A percentile compares a stretch with the other conserved stretches of the same genome.
Conservation (phyloP, 2,113 vertebrate genomes). For the Ceratotherium simum region DNA sequence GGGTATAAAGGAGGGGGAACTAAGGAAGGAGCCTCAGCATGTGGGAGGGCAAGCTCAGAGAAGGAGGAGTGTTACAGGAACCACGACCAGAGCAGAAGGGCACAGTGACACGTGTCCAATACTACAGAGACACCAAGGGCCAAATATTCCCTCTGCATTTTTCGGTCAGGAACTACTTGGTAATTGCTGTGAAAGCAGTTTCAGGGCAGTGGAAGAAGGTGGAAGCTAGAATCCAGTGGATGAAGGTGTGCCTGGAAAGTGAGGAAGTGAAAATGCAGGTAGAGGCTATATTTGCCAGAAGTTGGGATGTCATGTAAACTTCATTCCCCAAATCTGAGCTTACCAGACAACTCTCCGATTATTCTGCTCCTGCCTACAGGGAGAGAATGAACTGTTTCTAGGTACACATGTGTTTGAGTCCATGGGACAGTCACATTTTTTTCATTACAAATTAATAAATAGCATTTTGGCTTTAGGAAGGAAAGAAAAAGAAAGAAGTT, state of each 20-base stretch:
- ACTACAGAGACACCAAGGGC: not conserved
- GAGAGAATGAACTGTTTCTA: not conserved
- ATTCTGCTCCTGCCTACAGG: not conserved
- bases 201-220: not conserved
- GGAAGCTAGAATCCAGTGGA: not conserved
- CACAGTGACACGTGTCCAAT: not conserved
- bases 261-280: not conserved
- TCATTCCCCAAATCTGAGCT: not conserved
- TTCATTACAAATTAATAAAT: slow-evolving; percentile 32
- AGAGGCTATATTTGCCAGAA: not conserved
- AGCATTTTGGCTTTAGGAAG: slow-evolving; percentile 17
- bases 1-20: not conserved
- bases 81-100: not conserved
- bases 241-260: not conserved
- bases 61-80: not conserved
- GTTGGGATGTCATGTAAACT: not conserved
- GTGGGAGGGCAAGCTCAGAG: not conserved
- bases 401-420: not conserved
- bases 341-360: not conserved
- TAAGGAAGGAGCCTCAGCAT: not conserved
- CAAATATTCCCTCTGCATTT: not conserved
- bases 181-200: not conserved
- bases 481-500: too few species aligned
- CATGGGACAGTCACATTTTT: not conserved
- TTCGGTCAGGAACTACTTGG: not conserved